These are phyloP conservation scores for Stenchaetothrips biformis DNA, from an alignment of 2,888 invertebrate genomes.

Conservation along the genomic window DNA sequence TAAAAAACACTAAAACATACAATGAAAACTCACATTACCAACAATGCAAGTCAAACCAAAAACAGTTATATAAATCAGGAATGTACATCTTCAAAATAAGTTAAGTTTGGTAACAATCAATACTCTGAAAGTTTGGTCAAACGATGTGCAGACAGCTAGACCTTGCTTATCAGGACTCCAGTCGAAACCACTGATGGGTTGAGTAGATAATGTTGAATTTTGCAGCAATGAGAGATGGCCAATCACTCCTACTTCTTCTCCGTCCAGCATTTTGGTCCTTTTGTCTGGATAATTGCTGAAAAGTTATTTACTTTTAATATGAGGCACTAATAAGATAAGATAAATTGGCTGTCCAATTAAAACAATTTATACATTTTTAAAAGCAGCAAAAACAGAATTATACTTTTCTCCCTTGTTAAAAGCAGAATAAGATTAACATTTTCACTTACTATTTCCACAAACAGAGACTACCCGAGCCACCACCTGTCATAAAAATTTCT, in stretches of 20 bases:
- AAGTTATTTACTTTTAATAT: conserved; percentile 37
- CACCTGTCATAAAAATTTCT: conserved; percentile 84
- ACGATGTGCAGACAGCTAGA: conserved; percentile 79
- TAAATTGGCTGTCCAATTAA: not conserved
- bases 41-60: not conserved
- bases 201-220: conserved; percentile 73
- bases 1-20: not conserved
- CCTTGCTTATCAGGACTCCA: conserved; percentile 91
- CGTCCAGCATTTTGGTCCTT: conserved; percentile 68
- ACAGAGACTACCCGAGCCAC: conserved; percentile 83
- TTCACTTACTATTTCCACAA: conserved; percentile 90
- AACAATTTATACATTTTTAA: not conserved
- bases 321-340: not conserved
- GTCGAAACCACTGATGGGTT: conserved; percentile 83
- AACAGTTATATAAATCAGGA: not conserved
- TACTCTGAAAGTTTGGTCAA: conserved; percentile 85
- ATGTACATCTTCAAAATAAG: conserved; percentile 50
- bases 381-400: not conserved
- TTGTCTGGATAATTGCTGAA: conserved; percentile 73
- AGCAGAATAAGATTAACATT: conserved; percentile 24
- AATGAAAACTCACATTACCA: not conserved
- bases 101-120: conserved; percentile 85
- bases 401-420: not conserved
- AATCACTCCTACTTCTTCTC: conserved; percentile 65
- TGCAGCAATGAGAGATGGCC: conserved; percentile 73